phyloP scores from a whole-genome alignment of 1,140 invertebrate species.

The Drosophila busckii region DNA sequence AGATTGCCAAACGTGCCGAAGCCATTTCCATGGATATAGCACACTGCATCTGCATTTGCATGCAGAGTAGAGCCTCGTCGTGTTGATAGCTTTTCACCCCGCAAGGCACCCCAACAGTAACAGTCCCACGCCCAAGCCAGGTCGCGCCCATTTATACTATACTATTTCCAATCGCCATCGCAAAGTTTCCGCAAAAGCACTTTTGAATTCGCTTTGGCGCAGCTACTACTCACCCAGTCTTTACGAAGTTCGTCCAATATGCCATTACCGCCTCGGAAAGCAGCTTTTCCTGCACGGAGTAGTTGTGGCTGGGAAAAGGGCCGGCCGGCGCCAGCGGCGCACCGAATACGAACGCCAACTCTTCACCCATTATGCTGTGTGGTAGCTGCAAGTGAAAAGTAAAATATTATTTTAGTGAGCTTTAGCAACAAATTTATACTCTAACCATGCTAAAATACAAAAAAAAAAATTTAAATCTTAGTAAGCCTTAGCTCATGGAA shows the following conservation, averaged over 20 bases:
- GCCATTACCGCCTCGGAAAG: constrained; percentile 91
- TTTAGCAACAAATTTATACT: background rate
- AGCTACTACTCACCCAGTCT: constrained; percentile 85
- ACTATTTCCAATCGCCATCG: constrained; percentile 18
- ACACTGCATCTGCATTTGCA: constrained; percentile 60
- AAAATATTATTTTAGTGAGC: background rate
- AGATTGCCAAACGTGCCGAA: constrained; percentile 68
- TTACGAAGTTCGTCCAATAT: constrained; percentile 93
- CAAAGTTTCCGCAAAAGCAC: constrained; percentile 59
- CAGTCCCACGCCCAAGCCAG: background rate
- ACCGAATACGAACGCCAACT: constrained; percentile 94
- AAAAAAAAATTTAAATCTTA: too few species aligned
- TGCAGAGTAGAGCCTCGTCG: constrained; percentile 52
- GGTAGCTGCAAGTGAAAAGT: constrained; percentile 61
- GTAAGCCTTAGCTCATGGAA: too few species aligned
- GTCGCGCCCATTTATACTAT: too few species aligned
- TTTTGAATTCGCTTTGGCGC: constrained; percentile 49
- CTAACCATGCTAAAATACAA: too few species aligned
- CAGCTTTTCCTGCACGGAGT: constrained; percentile 86
- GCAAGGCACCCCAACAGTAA: background rate
- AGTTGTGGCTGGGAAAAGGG: constrained; percentile 85
- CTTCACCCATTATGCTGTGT: constrained; percentile 90
- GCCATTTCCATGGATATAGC: constrained; percentile 42
- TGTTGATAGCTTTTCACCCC: constrained; percentile 40
- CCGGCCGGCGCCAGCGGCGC: constrained; percentile 89